phyloP scores from a whole-genome alignment of 2,113 vertebrate species.

The Morone chrysops region DNA sequence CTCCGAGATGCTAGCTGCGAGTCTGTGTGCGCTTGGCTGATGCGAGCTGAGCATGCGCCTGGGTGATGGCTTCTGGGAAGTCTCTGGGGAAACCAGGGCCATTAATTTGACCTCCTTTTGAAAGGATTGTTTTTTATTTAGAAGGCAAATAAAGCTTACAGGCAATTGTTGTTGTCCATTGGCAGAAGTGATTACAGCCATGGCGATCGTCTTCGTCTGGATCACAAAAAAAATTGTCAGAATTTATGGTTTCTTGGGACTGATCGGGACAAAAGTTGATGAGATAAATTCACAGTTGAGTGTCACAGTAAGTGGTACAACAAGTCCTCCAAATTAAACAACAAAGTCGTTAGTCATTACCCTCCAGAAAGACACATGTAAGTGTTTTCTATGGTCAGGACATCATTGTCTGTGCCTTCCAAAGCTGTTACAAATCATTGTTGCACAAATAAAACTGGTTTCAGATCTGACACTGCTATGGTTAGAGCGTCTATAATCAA shows the following conservation, averaged over 20 bases:
- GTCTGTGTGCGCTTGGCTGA: conserved; percentile 42
- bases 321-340: conserved; percentile 1
- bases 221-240: not conserved
- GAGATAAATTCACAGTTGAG: not conserved
- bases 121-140: conserved; percentile 8
- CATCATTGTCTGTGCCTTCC: not conserved
- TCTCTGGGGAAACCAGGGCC: conserved; percentile 24
- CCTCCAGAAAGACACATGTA: not conserved
- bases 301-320: not conserved
- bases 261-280: not conserved
- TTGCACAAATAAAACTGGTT: not conserved
- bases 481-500: not conserved
- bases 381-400: not conserved
- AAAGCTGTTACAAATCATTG: not conserved
- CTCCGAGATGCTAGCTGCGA: conserved; percentile 53
- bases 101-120: conserved; percentile 34
- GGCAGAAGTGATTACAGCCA: not conserved
- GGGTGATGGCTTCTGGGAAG: conserved; percentile 61
- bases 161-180: conserved; percentile 7
- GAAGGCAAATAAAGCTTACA: conserved; percentile 19
- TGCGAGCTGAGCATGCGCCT: conserved; percentile 41
- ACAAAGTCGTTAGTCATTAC: not conserved
- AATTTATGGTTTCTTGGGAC: not conserved
- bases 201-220: not conserved
- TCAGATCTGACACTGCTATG: not conserved